Percentiles rank a stretch among this genome's conserved stretches.
Conservation (phyloP, 2,797 vertebrate genomes). For the Sebastes trivittatus region DNA sequence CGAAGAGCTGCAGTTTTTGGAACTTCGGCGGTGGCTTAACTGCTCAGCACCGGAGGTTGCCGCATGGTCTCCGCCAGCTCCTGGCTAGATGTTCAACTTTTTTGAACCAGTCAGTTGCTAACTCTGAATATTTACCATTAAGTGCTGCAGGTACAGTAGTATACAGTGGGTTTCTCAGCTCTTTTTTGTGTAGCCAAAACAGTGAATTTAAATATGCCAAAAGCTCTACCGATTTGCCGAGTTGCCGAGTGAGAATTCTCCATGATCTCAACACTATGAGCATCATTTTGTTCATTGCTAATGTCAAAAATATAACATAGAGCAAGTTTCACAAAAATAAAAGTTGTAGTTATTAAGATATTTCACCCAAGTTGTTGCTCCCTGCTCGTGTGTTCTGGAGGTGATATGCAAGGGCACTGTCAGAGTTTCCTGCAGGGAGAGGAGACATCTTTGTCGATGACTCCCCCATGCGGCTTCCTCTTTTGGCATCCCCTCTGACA, state of each 20-base stretch:
- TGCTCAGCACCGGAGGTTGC: no score
- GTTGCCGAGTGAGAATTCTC: not conserved
- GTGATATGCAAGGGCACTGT: constrained; percentile 34
- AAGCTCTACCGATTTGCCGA: not conserved
- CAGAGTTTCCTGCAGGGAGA: constrained; percentile 50
- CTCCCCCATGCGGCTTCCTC: constrained; percentile 54
- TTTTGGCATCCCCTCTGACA: constrained; percentile 70
- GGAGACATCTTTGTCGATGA: constrained; percentile 54
- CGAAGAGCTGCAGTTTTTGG: no score
- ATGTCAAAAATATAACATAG: not conserved
- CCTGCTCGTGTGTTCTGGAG: constrained; percentile 14
- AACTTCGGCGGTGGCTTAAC: no score
- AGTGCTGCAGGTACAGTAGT: no score
- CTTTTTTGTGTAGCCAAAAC: not conserved
- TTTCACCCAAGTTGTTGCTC: constrained; percentile 1
- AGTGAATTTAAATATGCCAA: not conserved
- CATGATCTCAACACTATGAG: not conserved
- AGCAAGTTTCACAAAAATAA: not conserved
- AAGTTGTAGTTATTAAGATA: not conserved
- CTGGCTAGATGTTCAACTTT: not conserved
- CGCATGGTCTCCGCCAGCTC: not conserved
- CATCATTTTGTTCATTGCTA: not conserved
- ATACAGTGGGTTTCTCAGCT: not conserved
- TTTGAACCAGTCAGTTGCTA: not conserved
- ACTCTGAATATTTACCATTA: not conserved